These are phyloP conservation scores for Frieseomelitta varia DNA, from an alignment of 1,140 invertebrate species.

Conservation along the genomic window DNA sequence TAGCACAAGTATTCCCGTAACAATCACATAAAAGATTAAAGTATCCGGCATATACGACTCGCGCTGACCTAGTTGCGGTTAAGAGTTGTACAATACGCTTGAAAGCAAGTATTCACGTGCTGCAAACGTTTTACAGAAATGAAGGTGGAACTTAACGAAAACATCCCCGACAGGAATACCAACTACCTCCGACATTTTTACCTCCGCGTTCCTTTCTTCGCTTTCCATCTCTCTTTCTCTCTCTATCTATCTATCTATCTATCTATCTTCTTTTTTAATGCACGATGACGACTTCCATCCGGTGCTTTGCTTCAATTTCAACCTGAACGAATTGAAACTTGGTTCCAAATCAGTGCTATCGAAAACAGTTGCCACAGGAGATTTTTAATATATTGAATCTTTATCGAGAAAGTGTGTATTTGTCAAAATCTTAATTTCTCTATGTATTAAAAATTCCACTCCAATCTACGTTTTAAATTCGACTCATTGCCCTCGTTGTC, in stretches of 20 bases:
- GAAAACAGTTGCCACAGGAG: background rate
- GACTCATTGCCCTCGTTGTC: background rate
- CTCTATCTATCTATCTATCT: background rate
- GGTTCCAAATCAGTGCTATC: background rate
- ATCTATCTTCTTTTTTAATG: background rate
- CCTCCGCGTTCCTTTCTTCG: background rate
- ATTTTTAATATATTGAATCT: background rate
- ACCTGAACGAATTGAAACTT: background rate
- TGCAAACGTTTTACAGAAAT: conserved; percentile 20
- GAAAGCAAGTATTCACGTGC: conserved; percentile 29
- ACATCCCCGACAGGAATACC: conserved; percentile 17
- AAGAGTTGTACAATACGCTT: conserved; percentile 29
- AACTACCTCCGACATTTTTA: conserved; percentile 10
- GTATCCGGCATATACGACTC: conserved; percentile 29
- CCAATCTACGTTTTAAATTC: background rate
- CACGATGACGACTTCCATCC: background rate
- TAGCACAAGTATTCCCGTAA: conserved; percentile 31
- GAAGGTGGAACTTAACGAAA: conserved; percentile 42
- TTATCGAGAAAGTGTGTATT: too few species aligned
- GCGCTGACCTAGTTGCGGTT: conserved; percentile 34
- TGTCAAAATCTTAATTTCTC: too few species aligned
- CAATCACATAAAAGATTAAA: conserved; percentile 49
- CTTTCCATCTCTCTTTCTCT: background rate
- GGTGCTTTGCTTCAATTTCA: background rate
- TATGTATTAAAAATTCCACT: too few species aligned